These are phyloP conservation scores for Molorchus minor DNA, from an alignment of 2,888 invertebrate species.

Conservation along the genomic window DNA sequence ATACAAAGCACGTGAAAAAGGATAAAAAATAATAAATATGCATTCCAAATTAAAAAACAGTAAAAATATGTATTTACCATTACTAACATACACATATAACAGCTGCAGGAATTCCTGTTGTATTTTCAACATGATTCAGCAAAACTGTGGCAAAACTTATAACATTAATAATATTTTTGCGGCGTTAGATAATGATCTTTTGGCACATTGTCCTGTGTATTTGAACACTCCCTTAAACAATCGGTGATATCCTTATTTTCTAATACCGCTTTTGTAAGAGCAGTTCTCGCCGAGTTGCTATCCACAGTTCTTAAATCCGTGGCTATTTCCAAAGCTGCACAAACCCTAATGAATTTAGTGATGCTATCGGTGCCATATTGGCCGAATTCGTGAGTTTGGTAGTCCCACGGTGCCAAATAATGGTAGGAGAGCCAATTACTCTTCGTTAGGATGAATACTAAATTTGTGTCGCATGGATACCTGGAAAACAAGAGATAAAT, in stretches of 20 bases:
- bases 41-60: no score
- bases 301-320: slow-evolving; percentile 72
- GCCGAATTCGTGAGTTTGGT: slow-evolving; percentile 84
- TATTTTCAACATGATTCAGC: no score
- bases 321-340: slow-evolving; percentile 74
- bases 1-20: no score
- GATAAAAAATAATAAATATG: no score
- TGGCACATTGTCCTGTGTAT: slow-evolving; percentile 61
- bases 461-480: slow-evolving; percentile 75
- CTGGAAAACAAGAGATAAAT: slow-evolving; percentile 60
- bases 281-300: slow-evolving; percentile 69
- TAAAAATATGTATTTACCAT: no score
- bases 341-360: slow-evolving; percentile 74
- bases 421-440: slow-evolving; percentile 86
- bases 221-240: slow-evolving; percentile 66
- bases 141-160: no score
- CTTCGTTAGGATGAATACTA: slow-evolving; percentile 78
- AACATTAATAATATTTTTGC: slow-evolving; percentile 38
- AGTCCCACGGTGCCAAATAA: slow-evolving; percentile 80
- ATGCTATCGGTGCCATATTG: slow-evolving; percentile 75
- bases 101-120: no score
- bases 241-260: slow-evolving; percentile 67
- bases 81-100: no score
- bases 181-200: slow-evolving; percentile 53
- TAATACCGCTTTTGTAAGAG: slow-evolving; percentile 69